Percentiles rank a stretch among this genome's conserved stretches.
These are phyloP conservation scores for Onychomys arenicola DNA, from an alignment of 2,797 vertebrate species.

Conservation along the genomic window DNA sequence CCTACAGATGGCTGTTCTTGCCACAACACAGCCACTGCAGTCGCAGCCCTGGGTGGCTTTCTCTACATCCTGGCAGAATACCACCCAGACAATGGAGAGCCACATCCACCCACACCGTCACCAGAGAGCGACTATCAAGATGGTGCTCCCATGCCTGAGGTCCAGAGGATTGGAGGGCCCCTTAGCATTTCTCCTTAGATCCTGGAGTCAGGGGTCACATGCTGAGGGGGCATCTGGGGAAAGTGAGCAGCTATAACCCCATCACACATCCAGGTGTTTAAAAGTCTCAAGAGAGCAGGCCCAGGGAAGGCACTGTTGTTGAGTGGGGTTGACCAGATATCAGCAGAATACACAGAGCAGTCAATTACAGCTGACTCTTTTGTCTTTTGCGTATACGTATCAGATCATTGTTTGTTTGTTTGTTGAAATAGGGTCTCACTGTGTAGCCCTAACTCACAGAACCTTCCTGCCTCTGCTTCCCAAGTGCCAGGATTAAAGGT, in stretches of 20 bases:
- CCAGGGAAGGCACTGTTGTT: neutral
- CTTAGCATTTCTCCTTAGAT: neutral
- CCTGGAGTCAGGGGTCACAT: neutral
- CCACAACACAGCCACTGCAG: constrained; percentile 92
- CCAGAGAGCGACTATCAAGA: neutral
- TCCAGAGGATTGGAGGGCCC: neutral
- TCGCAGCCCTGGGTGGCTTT: constrained; percentile 91
- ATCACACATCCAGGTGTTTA: rapidly evolving
- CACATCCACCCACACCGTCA: rapidly evolving
- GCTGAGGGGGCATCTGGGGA: neutral
- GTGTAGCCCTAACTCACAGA: neutral
- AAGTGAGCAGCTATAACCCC: neutral
- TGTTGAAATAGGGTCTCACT: neutral
- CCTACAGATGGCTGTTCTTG: constrained; percentile 92
- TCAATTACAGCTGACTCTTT: neutral
- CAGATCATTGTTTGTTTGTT: too few relatives aligned
- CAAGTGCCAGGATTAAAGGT: neutral
- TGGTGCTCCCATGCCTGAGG: rapidly evolving
- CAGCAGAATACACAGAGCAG: constrained; percentile 50
- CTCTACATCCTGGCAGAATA: constrained; percentile 84
- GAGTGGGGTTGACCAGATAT: neutral
- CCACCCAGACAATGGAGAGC: neutral
- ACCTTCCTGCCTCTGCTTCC: neutral
- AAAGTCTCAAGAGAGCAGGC: neutral
- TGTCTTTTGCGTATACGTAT: neutral